phyloP scores from a whole-genome alignment of 2,888 invertebrate genomes.

The Amorpha juglandis region DNA sequence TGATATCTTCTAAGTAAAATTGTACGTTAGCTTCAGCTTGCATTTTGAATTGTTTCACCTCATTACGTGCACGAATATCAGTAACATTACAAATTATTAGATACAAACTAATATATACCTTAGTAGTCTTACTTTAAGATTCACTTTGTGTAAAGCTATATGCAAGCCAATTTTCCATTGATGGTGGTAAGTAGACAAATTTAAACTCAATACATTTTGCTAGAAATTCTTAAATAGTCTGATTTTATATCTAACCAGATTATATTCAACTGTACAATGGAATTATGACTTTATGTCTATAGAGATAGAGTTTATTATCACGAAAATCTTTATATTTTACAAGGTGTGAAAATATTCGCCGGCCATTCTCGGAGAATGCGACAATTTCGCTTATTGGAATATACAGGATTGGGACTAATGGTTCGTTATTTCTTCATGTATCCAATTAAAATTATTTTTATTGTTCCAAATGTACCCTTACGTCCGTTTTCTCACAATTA shows the following conservation, averaged over 20 bases:
- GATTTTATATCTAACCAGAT: constrained; percentile 58
- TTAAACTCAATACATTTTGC: constrained; percentile 69
- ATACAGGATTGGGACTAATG: constrained; percentile 70
- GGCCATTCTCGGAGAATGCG: constrained; percentile 63
- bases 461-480: constrained; percentile 32
- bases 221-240: constrained; percentile 71
- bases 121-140: constrained; percentile 35
- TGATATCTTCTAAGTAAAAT: constrained; percentile 44
- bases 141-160: constrained; percentile 32
- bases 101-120: constrained; percentile 37
- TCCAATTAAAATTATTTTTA: constrained; percentile 73
- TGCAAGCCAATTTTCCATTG: constrained; percentile 44
- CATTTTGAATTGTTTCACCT: constrained; percentile 77
- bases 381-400: constrained; percentile 75
- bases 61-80: constrained; percentile 75
- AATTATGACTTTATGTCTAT: constrained; percentile 40
- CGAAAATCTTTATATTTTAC: constrained; percentile 38
- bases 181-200: constrained; percentile 63
- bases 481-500: not conserved
- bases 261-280: constrained; percentile 37
- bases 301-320: constrained; percentile 40
- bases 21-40: constrained; percentile 46
- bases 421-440: constrained; percentile 66
- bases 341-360: constrained; percentile 73
- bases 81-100: constrained; percentile 43